These are phyloP conservation scores for Falco berigora DNA, from an alignment of 2,797 vertebrate species.

Conservation along the genomic window DNA sequence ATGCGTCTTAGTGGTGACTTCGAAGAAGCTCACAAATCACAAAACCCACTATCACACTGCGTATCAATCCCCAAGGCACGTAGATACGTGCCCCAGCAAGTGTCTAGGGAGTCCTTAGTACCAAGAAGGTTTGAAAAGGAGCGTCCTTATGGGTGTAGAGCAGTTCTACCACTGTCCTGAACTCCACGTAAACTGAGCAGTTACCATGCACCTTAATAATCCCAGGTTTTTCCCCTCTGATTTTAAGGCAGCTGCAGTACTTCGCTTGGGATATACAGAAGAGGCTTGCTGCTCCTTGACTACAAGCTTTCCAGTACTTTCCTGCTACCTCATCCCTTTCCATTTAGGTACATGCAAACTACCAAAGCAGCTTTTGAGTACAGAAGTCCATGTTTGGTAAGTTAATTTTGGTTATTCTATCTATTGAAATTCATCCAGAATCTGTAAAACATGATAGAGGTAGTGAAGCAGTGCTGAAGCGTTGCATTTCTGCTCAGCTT, in stretches of 20 bases:
- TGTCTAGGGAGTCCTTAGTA: not conserved
- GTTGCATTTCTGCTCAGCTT: not conserved
- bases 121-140: not conserved
- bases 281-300: not conserved
- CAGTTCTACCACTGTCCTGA: not conserved
- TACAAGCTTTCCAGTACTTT: not conserved
- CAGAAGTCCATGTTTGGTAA: not conserved
- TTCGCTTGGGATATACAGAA: not conserved
- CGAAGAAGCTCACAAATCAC: not conserved
- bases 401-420: not conserved
- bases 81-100: not conserved
- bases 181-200: not conserved
- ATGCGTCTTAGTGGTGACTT: not conserved
- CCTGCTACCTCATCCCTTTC: not conserved
- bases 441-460: not conserved
- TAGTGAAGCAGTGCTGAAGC: not conserved
- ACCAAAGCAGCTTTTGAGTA: not conserved
- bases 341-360: not conserved
- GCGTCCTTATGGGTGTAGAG: not conserved
- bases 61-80: not conserved
- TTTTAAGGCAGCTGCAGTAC: not conserved
- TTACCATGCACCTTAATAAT: not conserved
- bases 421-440: not conserved
- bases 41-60: fast-evolving
- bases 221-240: not conserved